A percentile compares a stretch with the other conserved stretches of the same genome.
These are phyloP conservation scores for Chiridota heheva DNA, from an alignment of 35 echinoderm and acorn worm species.

Conservation along the genomic window DNA sequence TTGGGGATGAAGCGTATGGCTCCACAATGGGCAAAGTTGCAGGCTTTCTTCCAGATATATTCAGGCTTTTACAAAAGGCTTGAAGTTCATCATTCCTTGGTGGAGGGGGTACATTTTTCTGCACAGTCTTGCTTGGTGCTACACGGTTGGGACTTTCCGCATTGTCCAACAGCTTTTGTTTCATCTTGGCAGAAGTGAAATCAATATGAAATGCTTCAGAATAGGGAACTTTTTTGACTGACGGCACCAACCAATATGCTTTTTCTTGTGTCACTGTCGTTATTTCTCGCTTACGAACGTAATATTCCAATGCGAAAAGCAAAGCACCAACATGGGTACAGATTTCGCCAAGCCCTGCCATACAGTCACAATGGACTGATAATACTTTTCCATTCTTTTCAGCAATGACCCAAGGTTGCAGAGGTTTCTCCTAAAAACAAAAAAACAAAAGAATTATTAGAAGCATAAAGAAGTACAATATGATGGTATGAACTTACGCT, in stretches of 20 bases:
- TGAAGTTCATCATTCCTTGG: background rate
- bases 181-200: slow-evolving; percentile 37
- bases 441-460: background rate
- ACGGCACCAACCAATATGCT: slow-evolving; percentile 34
- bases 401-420: slow-evolving; percentile 42
- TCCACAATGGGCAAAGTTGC: slow-evolving; percentile 16
- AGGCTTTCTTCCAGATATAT: slow-evolving; percentile 1
- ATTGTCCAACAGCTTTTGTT: slow-evolving; percentile 18
- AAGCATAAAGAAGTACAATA: too few species aligned
- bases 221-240: slow-evolving; percentile 4
- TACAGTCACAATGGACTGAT: slow-evolving; percentile 42
- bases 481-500: background rate
- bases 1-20: slow-evolving; percentile 22
- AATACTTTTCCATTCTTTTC: slow-evolving; percentile 29
- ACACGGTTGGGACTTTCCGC: background rate
- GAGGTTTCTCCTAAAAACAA: background rate
- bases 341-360: slow-evolving; percentile 31
- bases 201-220: slow-evolving; percentile 11
- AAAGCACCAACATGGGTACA: slow-evolving; percentile 42
- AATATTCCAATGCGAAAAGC: slow-evolving; percentile 26
- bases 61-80: background rate
- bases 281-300: slow-evolving; percentile 11
- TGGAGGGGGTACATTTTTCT: background rate
- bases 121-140: background rate
- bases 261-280: slow-evolving; percentile 46